Evolutionary conservation across 2,797 vertebrate species (phyloP).

Genomic region (Poecilia wingei): DNA sequence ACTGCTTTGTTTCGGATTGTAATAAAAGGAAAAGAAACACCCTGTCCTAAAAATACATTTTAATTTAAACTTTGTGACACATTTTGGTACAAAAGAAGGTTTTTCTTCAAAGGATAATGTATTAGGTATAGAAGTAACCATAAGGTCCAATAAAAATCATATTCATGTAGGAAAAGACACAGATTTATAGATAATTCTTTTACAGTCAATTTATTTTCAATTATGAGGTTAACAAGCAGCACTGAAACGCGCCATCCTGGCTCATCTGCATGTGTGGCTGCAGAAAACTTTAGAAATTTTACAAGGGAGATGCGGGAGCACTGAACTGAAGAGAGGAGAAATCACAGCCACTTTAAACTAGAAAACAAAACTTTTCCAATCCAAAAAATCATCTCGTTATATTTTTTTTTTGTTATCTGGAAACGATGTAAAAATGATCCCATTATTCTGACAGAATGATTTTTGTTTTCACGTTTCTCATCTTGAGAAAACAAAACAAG

Average conservation of each 20-base stretch:
- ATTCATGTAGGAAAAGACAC: background rate
- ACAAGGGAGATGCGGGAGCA: too few relatives aligned
- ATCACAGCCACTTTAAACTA: background rate
- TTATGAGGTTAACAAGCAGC: background rate
- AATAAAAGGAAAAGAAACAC: background rate
- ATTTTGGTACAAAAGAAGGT: slow-evolving; percentile 16
- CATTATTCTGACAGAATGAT: background rate
- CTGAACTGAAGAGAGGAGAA: background rate
- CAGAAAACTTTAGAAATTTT: background rate
- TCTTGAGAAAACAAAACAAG: background rate
- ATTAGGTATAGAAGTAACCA: slow-evolving; percentile 1
- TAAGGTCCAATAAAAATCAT: slow-evolving; percentile 20
- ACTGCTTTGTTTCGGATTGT: background rate
- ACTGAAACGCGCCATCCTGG: background rate
- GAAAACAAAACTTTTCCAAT: background rate
- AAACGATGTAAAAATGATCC: background rate
- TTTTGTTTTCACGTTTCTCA: background rate
- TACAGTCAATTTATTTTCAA: background rate
- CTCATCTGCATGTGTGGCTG: background rate
- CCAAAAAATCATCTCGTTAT: background rate
- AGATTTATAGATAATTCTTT: background rate
- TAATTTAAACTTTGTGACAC: slow-evolving; percentile 32
- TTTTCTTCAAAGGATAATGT: background rate
- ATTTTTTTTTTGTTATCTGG: background rate
- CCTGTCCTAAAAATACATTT: slow-evolving; percentile 21